These are phyloP conservation scores for Muricea muricata DNA, from an alignment of 92 coral and sea anemone genomes.

Conservation along the genomic window DNA sequence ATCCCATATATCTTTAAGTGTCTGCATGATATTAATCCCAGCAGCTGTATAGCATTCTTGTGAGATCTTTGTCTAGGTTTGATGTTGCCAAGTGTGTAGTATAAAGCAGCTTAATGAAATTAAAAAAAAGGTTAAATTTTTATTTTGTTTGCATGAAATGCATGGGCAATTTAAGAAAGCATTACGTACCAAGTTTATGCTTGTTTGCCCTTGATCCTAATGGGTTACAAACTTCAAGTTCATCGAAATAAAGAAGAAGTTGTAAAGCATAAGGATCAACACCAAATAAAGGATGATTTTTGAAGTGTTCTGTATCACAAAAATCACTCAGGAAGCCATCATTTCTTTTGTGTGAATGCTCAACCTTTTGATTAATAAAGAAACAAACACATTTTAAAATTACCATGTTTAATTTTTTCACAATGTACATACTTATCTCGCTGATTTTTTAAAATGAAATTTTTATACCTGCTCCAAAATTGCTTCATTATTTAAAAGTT, in stretches of 20 bases:
- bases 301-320: not conserved
- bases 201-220: no score
- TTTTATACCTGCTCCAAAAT: no score
- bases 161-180: not conserved
- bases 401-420: no score
- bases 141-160: not conserved
- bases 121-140: not conserved
- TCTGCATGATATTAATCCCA: not conserved
- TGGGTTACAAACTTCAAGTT: conserved; percentile 10
- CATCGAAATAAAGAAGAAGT: not conserved
- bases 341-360: not conserved
- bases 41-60: conserved; percentile 38
- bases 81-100: no score
- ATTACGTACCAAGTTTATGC: conserved; percentile 59
- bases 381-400: no score
- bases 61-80: conserved; percentile 53
- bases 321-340: not conserved
- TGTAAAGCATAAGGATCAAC: conserved; percentile 17
- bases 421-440: no score
- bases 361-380: no score
- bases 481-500: no score
- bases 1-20: conserved; percentile 33
- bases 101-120: conserved; percentile 47
- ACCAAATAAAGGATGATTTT: no score
- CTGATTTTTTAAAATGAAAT: no score